Conservation (phyloP, 2,797 vertebrate species). For the Phalloptychus januarius region DNA sequence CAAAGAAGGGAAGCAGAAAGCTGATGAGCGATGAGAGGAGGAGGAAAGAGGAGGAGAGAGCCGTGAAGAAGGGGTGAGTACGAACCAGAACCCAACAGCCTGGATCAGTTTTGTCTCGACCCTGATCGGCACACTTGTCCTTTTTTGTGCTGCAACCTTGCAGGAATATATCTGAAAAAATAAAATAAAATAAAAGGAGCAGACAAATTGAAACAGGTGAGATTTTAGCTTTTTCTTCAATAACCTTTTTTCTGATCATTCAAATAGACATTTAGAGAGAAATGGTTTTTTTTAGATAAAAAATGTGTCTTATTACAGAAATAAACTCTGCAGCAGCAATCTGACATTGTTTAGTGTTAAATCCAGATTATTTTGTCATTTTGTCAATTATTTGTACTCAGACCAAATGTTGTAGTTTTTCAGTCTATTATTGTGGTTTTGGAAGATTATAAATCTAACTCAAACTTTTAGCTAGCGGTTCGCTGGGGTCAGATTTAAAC, state of each 20-base stretch:
- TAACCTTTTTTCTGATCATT: not conserved
- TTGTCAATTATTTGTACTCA: not conserved
- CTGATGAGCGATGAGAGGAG: conserved; percentile 2
- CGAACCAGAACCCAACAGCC: conserved; percentile 12
- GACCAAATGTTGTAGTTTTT: not conserved
- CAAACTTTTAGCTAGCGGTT: not conserved
- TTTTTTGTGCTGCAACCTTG: not conserved
- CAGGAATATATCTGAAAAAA: not conserved
- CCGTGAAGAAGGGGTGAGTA: not conserved
- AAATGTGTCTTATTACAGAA: not conserved
- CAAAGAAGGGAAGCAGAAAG: conserved; percentile 1
- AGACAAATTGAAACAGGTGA: conserved; percentile 34
- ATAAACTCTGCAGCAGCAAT: not conserved
- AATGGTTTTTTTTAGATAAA: not conserved
- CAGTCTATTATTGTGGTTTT: not conserved
- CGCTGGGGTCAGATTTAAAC: not conserved
- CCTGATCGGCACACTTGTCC: not conserved
- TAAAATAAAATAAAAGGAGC: not conserved
- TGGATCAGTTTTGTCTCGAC: not conserved
- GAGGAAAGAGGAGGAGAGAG: not conserved
- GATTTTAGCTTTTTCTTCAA: not conserved
- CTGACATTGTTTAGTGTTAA: not conserved
- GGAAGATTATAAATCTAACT: not conserved
- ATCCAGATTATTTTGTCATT: not conserved
- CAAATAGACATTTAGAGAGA: not conserved